phyloP scores from a whole-genome alignment of 2,113 vertebrate genomes.

The Chloropsis hardwickii region DNA sequence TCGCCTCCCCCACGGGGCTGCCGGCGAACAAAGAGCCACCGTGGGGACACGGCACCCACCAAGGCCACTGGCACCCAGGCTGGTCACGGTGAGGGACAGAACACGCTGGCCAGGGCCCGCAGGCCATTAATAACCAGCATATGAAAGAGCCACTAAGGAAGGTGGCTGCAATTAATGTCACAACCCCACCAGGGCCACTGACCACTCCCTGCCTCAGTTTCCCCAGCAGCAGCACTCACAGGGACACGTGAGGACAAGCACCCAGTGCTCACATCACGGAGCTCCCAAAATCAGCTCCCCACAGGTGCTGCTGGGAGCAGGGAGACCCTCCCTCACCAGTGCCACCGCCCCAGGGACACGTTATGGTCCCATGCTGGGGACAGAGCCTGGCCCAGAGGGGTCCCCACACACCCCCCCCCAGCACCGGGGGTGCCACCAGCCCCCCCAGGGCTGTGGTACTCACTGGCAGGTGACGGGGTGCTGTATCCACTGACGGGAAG shows the following conservation, averaged over 20 bases:
- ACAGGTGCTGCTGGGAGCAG: background rate
- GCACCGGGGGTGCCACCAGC: fast-evolving
- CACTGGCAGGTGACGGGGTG: slow-evolving; percentile 95
- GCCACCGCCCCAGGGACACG: fast-evolving
- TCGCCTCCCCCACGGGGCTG: slow-evolving; percentile 3
- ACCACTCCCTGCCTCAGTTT: background rate
- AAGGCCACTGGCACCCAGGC: background rate
- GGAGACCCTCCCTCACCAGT: background rate
- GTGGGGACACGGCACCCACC: background rate
- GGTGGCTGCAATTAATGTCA: background rate
- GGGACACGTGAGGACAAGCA: fast-evolving
- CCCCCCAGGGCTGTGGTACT: slow-evolving; percentile 48
- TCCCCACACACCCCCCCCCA: fast-evolving
- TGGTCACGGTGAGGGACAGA: background rate
- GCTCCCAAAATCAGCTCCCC: background rate
- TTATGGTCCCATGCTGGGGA: fast-evolving
- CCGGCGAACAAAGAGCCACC: background rate
- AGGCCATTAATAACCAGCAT: background rate
- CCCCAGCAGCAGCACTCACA: background rate
- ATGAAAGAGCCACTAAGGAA: background rate
- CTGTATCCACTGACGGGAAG: slow-evolving; percentile 94
- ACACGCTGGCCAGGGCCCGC: background rate
- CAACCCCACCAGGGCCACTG: background rate
- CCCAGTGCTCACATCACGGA: fast-evolving
- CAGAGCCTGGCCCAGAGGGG: background rate